These are phyloP conservation scores for Drosophila melanica DNA, from an alignment of 1,140 invertebrate species.

Conservation along the genomic window DNA sequence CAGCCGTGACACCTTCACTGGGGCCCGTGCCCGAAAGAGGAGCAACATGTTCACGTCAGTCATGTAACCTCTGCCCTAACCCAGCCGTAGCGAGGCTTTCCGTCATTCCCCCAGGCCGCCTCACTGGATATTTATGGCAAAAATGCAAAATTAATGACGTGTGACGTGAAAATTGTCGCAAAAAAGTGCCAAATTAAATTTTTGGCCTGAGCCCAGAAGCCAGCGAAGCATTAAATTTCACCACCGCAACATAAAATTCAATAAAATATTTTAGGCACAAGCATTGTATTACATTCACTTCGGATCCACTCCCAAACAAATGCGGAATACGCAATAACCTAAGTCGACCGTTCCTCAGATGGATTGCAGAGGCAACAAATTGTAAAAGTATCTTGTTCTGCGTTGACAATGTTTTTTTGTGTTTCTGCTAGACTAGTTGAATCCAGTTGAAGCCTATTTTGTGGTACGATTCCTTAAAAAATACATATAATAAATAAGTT, in stretches of 20 bases:
- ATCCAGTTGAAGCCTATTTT: too few relatives aligned
- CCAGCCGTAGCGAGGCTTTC: neutral
- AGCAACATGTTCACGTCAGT: constrained; percentile 35
- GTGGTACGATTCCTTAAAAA: too few relatives aligned
- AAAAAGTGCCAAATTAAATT: constrained; percentile 64
- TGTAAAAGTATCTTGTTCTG: neutral
- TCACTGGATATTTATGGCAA: constrained; percentile 71
- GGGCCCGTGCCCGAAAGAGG: constrained; percentile 1
- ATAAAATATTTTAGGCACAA: constrained; percentile 38
- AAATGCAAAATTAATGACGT: constrained; percentile 81
- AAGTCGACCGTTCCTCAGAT: neutral
- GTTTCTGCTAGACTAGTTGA: neutral
- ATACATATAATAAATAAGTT: constrained; percentile 10
- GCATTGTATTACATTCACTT: constrained; percentile 18
- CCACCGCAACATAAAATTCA: constrained; percentile 43
- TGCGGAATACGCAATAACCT: neutral
- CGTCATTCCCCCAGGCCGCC: constrained; percentile 12
- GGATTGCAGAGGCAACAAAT: neutral
- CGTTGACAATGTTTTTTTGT: too few relatives aligned
- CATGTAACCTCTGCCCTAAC: constrained; percentile 1
- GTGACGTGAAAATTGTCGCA: constrained; percentile 72
- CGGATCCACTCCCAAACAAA: neutral
- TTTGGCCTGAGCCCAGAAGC: constrained; percentile 18
- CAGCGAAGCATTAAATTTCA: constrained; percentile 43
- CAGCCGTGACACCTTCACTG: constrained; percentile 54